Evolutionary conservation across 2,888 invertebrate species (phyloP).

Genomic region (Graphium colonna): DNA sequence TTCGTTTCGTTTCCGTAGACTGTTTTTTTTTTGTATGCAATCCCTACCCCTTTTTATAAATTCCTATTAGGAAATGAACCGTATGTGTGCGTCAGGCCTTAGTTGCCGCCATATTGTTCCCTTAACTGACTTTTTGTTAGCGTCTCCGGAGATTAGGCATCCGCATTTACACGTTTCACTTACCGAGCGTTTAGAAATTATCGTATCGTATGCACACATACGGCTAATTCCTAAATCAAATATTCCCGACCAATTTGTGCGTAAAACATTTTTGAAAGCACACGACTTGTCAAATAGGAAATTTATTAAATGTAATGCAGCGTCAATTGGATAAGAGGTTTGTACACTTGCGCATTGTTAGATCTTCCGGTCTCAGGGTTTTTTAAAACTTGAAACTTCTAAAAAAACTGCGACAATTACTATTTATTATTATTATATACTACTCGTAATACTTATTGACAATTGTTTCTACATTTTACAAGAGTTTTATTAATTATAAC

Average conservation of each 20-base stretch:
- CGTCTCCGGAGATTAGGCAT: constrained; percentile 11
- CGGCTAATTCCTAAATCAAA: constrained; percentile 11
- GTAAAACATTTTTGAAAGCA: constrained; percentile 1
- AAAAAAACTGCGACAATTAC: too few relatives aligned
- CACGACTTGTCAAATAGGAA: constrained; percentile 4
- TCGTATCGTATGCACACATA: too few relatives aligned
- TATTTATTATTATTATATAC: too few relatives aligned
- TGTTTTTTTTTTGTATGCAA: too few relatives aligned
- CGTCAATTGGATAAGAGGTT: constrained; percentile 18
- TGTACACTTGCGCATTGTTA: background rate
- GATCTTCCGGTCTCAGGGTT: background rate
- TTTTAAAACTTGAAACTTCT: background rate
- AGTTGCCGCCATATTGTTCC: constrained; percentile 19
- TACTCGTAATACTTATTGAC: too few relatives aligned
- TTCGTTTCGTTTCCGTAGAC: too few relatives aligned
- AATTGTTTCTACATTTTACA: too few relatives aligned
- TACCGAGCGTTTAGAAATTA: constrained; percentile 5
- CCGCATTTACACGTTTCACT: constrained; percentile 9
- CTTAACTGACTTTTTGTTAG: constrained; percentile 25
- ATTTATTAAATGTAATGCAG: constrained; percentile 3
- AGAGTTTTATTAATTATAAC: background rate
- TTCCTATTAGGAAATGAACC: too few relatives aligned
- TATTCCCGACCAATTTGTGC: background rate
- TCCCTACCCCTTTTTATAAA: too few relatives aligned
- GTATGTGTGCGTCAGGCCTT: too few relatives aligned